Evolutionary conservation across 2,888 invertebrate species (phyloP).

Genomic region (Mantis religiosa): DNA sequence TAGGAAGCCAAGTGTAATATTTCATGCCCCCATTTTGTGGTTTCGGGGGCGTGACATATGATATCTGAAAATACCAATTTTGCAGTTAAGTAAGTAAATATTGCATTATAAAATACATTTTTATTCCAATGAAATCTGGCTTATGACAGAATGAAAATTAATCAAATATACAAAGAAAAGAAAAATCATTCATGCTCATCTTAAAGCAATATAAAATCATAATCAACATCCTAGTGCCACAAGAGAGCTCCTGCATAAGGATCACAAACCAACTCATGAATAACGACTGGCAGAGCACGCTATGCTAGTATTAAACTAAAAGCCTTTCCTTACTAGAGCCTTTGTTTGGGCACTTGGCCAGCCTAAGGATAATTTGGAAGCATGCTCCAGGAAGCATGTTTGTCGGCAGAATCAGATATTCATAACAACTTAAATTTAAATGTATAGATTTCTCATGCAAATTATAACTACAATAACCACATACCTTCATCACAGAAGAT

Average conservation of each 20-base stretch:
- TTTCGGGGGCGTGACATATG: conserved; percentile 51
- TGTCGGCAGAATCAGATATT: too few relatives aligned
- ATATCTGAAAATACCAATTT: conserved; percentile 45
- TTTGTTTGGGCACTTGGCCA: too few relatives aligned
- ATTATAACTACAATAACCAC: too few relatives aligned
- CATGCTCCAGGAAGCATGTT: too few relatives aligned
- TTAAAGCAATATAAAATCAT: too few relatives aligned
- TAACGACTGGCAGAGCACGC: not conserved
- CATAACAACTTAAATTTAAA: too few relatives aligned
- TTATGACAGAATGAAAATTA: not conserved
- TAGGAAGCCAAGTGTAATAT: conserved; percentile 34
- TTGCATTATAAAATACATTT: not conserved
- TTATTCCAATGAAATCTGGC: not conserved
- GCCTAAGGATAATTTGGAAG: too few relatives aligned
- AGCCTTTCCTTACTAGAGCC: not conserved
- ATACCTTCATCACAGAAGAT: too few relatives aligned
- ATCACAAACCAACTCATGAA: not conserved
- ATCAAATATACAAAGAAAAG: not conserved
- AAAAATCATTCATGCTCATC: not conserved
- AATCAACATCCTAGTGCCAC: too few relatives aligned
- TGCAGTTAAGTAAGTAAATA: not conserved
- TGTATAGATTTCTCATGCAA: too few relatives aligned
- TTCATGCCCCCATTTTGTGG: conserved; percentile 35
- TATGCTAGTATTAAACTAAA: too few relatives aligned
- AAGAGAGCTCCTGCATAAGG: too few relatives aligned